Evolutionary conservation across 2,888 invertebrate species (phyloP).

Genomic region (Melangyna quadrimaculata): DNA sequence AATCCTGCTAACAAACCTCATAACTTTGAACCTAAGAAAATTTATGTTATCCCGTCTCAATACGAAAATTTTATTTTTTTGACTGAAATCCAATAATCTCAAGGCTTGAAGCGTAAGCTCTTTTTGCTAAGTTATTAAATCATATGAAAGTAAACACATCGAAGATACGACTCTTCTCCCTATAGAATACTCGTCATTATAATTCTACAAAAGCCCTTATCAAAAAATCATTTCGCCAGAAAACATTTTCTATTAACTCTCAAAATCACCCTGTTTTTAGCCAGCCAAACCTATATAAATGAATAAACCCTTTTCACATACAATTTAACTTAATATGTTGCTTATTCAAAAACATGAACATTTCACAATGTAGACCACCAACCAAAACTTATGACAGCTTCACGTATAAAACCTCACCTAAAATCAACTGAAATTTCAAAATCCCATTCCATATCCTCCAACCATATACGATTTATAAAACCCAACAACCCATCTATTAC

Average conservation of each 20-base stretch:
- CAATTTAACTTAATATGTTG: constrained; percentile 26
- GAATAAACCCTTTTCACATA: not conserved
- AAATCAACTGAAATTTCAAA: constrained; percentile 39
- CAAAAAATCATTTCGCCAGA: not conserved
- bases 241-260: not conserved
- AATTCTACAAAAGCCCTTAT: not conserved
- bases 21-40: too few species aligned
- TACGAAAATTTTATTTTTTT: too few species aligned
- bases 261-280: not conserved
- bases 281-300: not conserved
- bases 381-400: constrained; percentile 60
- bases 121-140: too few species aligned
- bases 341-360: constrained; percentile 44
- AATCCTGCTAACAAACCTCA: too few species aligned
- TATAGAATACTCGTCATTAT: too few species aligned
- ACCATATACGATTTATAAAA: not conserved
- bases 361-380: constrained; percentile 41
- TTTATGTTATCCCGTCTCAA: too few species aligned
- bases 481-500: not conserved
- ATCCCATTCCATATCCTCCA: not conserved
- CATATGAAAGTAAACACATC: too few species aligned
- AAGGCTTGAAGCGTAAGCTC: too few species aligned
- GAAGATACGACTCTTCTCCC: too few species aligned
- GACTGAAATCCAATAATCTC: too few species aligned
- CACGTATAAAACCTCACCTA: constrained; percentile 58